Evolutionary conservation across 2,113 vertebrate genomes (phyloP).

Genomic region (Zosterops pallidus): DNA sequence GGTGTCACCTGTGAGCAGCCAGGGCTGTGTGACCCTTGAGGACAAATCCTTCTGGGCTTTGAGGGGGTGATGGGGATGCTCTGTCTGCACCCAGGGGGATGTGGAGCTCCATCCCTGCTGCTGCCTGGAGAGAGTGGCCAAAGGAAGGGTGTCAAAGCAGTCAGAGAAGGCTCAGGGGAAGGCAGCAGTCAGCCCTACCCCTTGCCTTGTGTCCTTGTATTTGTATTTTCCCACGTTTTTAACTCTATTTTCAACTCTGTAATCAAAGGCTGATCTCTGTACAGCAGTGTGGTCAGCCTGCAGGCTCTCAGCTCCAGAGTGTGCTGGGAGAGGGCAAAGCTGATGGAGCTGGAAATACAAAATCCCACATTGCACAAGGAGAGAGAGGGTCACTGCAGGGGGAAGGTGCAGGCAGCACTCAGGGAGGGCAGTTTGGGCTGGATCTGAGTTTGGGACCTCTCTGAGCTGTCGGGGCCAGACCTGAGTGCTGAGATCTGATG

Average conservation of each 20-base stretch:
- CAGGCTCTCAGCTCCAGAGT: neutral
- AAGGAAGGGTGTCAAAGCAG: neutral
- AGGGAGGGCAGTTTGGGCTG: fast-evolving
- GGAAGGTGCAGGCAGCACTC: neutral
- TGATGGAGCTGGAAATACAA: neutral
- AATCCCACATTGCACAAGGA: neutral
- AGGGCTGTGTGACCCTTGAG: neutral
- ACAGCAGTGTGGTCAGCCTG: neutral
- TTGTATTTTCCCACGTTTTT: neutral
- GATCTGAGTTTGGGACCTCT: neutral
- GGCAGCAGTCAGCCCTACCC: neutral
- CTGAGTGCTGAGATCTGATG: neutral
- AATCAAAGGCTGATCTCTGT: neutral
- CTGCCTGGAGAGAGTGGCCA: neutral
- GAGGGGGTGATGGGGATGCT: neutral
- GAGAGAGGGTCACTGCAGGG: neutral
- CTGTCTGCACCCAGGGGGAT: fast-evolving
- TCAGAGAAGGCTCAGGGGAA: neutral
- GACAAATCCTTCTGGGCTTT: neutral
- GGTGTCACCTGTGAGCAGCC: neutral
- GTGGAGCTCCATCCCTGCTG: neutral
- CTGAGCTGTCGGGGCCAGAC: neutral
- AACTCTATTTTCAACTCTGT: neutral
- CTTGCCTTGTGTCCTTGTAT: neutral
- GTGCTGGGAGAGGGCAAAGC: neutral